A percentile compares a stretch with the other conserved stretches of the same genome.
These are phyloP conservation scores for Mylabris phalerata DNA, from an alignment of 1,140 invertebrate species.

Conservation along the genomic window DNA sequence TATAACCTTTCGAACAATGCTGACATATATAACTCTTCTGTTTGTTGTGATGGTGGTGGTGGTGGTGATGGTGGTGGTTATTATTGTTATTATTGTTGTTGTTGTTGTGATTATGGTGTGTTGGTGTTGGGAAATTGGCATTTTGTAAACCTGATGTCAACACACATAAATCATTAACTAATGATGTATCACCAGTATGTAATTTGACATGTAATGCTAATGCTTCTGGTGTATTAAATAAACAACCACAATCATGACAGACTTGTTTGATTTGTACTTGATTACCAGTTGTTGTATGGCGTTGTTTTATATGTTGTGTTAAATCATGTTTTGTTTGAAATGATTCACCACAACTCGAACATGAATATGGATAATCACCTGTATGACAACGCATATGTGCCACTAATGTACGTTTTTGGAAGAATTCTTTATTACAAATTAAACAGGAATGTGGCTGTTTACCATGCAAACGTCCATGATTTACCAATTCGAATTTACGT, in stretches of 20 bases:
- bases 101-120: slow-evolving; percentile 18
- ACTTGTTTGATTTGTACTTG: slow-evolving; percentile 33
- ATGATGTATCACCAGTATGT: slow-evolving; percentile 75
- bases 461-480: slow-evolving; percentile 72
- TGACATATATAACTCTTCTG: slow-evolving; percentile 75
- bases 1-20: slow-evolving; percentile 78
- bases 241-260: slow-evolving; percentile 56
- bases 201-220: slow-evolving; percentile 70
- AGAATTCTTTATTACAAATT: slow-evolving; percentile 74
- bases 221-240: slow-evolving; percentile 64
- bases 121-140: slow-evolving; percentile 40
- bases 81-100: slow-evolving; percentile 33
- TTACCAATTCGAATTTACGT: slow-evolving; percentile 76
- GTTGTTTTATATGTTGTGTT: slow-evolving; percentile 6
- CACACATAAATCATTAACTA: slow-evolving; percentile 78
- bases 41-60: slow-evolving; percentile 34
- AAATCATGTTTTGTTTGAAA: slow-evolving; percentile 43
- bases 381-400: slow-evolving; percentile 60
- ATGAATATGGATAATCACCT: slow-evolving; percentile 30
- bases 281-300: slow-evolving; percentile 1
- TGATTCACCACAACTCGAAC: slow-evolving; percentile 67
- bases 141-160: slow-evolving; percentile 63
- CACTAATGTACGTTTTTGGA: slow-evolving; percentile 72
- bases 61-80: neutral
- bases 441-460: slow-evolving; percentile 73